These are phyloP conservation scores for Cirrhinus molitorella DNA, from an alignment of 2,797 vertebrate genomes.

Conservation along the genomic window DNA sequence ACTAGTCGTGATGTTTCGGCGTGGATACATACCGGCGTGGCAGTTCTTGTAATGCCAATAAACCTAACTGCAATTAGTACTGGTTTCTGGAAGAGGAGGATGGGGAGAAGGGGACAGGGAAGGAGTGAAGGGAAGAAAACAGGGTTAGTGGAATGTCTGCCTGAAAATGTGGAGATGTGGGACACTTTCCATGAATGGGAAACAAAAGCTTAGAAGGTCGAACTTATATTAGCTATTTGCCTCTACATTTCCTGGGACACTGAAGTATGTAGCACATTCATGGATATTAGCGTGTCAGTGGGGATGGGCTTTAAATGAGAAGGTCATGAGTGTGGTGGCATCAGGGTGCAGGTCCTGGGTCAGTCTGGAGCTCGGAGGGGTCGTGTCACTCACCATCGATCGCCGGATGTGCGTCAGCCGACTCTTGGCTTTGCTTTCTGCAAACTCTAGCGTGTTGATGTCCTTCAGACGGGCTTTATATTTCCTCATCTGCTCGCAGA, in stretches of 20 bases:
- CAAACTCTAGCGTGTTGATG: slow-evolving; percentile 96
- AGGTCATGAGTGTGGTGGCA: slow-evolving; percentile 25
- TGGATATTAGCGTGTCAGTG: too few species aligned
- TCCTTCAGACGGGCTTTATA: slow-evolving; percentile 95
- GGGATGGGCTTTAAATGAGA: neutral
- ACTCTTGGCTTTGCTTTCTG: slow-evolving; percentile 96
- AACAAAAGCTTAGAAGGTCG: neutral
- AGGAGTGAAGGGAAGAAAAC: slow-evolving; percentile 80
- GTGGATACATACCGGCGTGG: slow-evolving; percentile 91
- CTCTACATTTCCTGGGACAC: neutral
- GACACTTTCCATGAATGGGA: slow-evolving; percentile 13
- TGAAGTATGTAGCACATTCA: too few species aligned
- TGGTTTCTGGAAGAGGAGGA: slow-evolving; percentile 90
- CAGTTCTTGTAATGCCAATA: slow-evolving; percentile 92
- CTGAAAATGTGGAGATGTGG: slow-evolving; percentile 32
- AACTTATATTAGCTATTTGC: neutral
- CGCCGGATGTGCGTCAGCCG: slow-evolving; percentile 92
- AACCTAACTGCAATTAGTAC: slow-evolving; percentile 98
- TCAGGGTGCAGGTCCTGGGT: neutral
- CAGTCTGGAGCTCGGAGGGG: neutral
- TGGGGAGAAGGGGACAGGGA: slow-evolving; percentile 77
- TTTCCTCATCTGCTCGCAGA: slow-evolving; percentile 97
- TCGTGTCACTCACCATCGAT: slow-evolving; percentile 89
- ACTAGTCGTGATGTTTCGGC: slow-evolving; percentile 5
- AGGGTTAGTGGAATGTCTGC: slow-evolving; percentile 79